A percentile compares a stretch with the other conserved stretches of the same genome.
phyloP scores from a whole-genome alignment of 2,113 vertebrate species.

The Eolophus roseicapilla region DNA sequence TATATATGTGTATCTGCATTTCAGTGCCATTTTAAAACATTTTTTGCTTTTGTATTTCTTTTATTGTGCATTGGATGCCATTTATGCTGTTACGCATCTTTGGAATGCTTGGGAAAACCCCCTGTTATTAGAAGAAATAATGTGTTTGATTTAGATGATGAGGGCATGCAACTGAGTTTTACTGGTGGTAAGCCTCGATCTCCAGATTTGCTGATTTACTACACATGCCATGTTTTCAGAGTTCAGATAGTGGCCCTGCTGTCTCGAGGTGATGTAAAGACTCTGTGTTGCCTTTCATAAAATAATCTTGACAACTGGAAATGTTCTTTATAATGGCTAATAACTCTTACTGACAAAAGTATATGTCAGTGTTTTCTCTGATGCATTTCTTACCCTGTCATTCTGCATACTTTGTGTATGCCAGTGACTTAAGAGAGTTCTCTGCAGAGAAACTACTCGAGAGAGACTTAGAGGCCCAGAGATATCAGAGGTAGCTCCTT shows the following conservation, averaged over 20 bases:
- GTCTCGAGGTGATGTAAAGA: not conserved
- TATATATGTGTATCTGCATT: not conserved
- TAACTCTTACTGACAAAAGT: not conserved
- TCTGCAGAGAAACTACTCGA: not conserved
- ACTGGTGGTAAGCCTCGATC: not conserved
- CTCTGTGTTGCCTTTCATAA: not conserved
- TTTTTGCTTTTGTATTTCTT: not conserved
- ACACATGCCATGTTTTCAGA: not conserved
- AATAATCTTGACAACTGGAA: not conserved
- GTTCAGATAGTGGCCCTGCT: not conserved
- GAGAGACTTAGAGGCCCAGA: not conserved
- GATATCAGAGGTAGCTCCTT: not conserved
- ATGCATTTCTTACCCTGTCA: not conserved
- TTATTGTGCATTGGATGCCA: not conserved
- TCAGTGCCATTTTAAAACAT: not conserved
- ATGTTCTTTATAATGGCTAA: not conserved
- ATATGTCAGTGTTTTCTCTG: not conserved
- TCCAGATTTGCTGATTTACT: not conserved
- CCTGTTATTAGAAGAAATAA: not conserved
- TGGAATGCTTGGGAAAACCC: rapidly evolving
- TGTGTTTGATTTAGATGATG: not conserved
- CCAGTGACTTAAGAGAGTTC: not conserved
- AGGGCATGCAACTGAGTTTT: not conserved
- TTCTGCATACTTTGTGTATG: not conserved
- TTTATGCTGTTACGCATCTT: not conserved